Conservation (phyloP, 2,113 vertebrate species). For the Serilophus lunatus region DNA sequence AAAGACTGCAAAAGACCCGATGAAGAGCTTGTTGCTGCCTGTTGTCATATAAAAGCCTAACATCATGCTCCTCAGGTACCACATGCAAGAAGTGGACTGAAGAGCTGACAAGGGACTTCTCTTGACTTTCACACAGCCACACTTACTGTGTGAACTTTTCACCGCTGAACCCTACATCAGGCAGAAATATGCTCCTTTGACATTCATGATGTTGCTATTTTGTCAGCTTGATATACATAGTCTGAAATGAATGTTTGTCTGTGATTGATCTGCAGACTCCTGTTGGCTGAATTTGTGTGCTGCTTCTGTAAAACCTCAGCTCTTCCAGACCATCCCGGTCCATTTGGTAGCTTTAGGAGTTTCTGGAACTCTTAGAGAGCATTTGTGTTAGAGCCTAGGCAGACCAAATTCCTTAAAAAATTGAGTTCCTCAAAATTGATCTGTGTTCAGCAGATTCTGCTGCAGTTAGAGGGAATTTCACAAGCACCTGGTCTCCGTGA, state of each 20-base stretch:
- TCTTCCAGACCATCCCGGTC: background rate
- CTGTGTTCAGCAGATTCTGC: background rate
- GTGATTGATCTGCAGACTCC: background rate
- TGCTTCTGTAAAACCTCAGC: background rate
- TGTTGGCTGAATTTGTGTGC: background rate
- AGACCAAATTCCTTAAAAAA: background rate
- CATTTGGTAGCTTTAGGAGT: background rate
- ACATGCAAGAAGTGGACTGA: background rate
- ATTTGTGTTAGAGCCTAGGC: background rate
- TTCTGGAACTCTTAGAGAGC: background rate
- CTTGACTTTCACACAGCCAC: background rate
- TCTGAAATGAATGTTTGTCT: rapidly evolving
- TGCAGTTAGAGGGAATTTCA: background rate
- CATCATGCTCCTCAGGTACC: background rate
- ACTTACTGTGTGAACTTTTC: background rate
- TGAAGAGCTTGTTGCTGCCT: background rate
- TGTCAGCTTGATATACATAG: rapidly evolving
- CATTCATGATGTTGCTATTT: background rate
- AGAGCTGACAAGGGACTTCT: background rate
- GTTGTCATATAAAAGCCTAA: background rate
- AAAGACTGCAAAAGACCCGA: background rate
- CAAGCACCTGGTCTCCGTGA: rapidly evolving
- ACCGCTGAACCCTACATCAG: background rate
- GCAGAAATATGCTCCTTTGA: background rate
- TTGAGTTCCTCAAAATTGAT: background rate